These are phyloP conservation scores for Leptogaster cylindrica DNA, from an alignment of 2,888 invertebrate species.

Conservation along the genomic window DNA sequence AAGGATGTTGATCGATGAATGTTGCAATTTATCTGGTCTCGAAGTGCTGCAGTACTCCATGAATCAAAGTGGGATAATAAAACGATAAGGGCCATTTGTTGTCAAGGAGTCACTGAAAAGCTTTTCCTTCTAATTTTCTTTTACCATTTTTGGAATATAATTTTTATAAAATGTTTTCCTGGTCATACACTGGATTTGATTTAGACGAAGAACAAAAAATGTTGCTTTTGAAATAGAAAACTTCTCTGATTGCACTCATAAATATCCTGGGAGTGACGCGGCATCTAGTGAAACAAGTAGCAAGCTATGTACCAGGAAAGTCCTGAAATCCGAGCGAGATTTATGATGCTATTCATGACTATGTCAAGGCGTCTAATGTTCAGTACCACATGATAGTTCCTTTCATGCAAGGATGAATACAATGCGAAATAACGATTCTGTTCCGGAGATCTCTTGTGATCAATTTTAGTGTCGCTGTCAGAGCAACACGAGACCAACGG, in stretches of 20 bases:
- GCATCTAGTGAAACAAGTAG: slow-evolving; percentile 20
- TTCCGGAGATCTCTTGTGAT: not conserved
- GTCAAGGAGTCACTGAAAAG: no score
- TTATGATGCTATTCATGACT: slow-evolving; percentile 39
- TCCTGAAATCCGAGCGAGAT: slow-evolving; percentile 38
- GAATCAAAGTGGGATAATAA: no score
- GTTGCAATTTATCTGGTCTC: no score
- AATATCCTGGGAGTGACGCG: slow-evolving; percentile 23
- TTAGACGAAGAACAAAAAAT: not conserved
- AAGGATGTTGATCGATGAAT: not conserved
- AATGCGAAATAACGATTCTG: not conserved
- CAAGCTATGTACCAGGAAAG: slow-evolving; percentile 30
- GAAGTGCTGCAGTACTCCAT: not conserved
- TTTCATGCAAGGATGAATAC: slow-evolving; percentile 22
- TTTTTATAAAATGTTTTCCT: no score
- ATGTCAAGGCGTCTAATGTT: slow-evolving; percentile 35
- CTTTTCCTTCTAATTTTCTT: no score
- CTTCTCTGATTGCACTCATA: slow-evolving; percentile 27
- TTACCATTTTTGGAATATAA: no score
- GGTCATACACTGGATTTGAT: not conserved
- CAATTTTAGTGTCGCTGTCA: not conserved
- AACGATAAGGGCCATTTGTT: no score
- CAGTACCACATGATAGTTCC: slow-evolving; percentile 30
- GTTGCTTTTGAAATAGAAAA: slow-evolving; percentile 1
- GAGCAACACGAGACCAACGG: slow-evolving; percentile 24